A percentile compares a stretch with the other conserved stretches of the same genome.
These are phyloP conservation scores for Didymodactylos carnosus DNA, from an alignment of 2,888 invertebrate species.

Conservation along the genomic window DNA sequence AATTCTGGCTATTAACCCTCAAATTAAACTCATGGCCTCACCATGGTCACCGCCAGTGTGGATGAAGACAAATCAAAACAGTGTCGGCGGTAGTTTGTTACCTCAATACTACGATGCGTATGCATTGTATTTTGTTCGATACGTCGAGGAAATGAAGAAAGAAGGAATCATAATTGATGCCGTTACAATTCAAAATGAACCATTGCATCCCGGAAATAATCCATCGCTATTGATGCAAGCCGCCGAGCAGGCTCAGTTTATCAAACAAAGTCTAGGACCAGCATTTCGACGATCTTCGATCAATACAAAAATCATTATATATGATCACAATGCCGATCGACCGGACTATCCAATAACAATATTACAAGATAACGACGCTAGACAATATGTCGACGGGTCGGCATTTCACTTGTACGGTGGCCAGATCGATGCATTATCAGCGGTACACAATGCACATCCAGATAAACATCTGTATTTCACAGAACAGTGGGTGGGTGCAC, in stretches of 20 bases:
- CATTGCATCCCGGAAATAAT: conserved; percentile 15
- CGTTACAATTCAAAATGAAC: conserved; percentile 17
- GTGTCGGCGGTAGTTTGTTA: conserved; percentile 9
- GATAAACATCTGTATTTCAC: conserved; percentile 17
- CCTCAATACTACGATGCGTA: conserved; percentile 6
- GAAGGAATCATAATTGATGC: conserved; percentile 16
- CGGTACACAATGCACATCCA: conserved; percentile 8
- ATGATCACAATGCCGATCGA: conserved; percentile 17
- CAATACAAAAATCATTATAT: conserved; percentile 15
- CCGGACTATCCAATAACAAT: conserved; percentile 14
- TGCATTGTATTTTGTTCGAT: conserved; percentile 16
- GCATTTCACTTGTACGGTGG: conserved; percentile 17
- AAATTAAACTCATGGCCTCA: conserved; percentile 15
- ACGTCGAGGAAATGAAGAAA: conserved; percentile 15
- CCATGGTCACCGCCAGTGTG: conserved; percentile 17
- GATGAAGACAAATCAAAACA: conserved; percentile 15
- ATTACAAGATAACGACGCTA: conserved; percentile 14
- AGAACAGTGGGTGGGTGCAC: conserved; percentile 15
- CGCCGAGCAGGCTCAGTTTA: conserved; percentile 7
- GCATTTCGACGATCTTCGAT: conserved; percentile 10
- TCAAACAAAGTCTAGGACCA: conserved; percentile 15
- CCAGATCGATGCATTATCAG: neutral
- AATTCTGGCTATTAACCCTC: conserved; percentile 12
- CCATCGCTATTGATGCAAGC: conserved; percentile 16
- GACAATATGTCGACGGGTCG: conserved; percentile 15